phyloP scores from a whole-genome alignment of 30 jellyfish, hydroid and myxozoan genomes.

The Clytia hemisphaerica region DNA sequence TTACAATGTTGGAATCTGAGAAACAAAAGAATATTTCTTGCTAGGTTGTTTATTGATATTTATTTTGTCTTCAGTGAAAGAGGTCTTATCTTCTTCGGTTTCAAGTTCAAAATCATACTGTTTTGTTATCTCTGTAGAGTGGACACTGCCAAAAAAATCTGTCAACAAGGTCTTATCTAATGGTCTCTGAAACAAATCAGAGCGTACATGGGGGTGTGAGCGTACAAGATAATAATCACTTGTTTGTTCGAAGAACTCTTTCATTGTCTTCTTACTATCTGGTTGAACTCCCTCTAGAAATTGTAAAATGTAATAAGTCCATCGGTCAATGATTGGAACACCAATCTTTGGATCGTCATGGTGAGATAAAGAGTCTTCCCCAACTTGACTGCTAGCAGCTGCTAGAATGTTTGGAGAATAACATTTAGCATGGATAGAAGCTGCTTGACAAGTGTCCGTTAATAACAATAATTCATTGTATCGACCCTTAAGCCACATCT shows the following conservation, averaged over 20 bases:
- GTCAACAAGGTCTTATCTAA: slow-evolving; percentile 57
- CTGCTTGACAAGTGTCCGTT: slow-evolving; percentile 94
- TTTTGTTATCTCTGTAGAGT: slow-evolving; percentile 30
- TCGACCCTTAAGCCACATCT: slow-evolving; percentile 89
- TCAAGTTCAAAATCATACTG: neutral
- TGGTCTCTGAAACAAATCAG: slow-evolving; percentile 56
- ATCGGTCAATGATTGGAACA: slow-evolving; percentile 86
- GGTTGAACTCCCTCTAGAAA: slow-evolving; percentile 61
- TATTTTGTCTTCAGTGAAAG: too few relatives aligned
- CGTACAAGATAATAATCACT: slow-evolving; percentile 56
- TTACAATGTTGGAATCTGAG: slow-evolving; percentile 12
- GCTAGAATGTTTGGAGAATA: slow-evolving; percentile 81
- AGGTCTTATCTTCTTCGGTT: neutral
- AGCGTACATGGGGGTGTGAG: slow-evolving; percentile 68
- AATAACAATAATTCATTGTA: slow-evolving; percentile 66
- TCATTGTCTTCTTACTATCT: slow-evolving; percentile 58
- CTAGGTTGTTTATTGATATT: too few relatives aligned
- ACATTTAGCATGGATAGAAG: slow-evolving; percentile 36
- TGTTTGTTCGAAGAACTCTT: slow-evolving; percentile 69
- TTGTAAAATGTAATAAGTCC: slow-evolving; percentile 71
- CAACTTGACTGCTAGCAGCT: slow-evolving; percentile 86
- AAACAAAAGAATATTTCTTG: neutral
- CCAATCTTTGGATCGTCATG: slow-evolving; percentile 84
- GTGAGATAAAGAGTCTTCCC: slow-evolving; percentile 87
- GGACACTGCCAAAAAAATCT: slow-evolving; percentile 82